Base-by-base conservation (phyloP, 2,113 vertebrate species). In the Halcyon malimbica region DNA sequence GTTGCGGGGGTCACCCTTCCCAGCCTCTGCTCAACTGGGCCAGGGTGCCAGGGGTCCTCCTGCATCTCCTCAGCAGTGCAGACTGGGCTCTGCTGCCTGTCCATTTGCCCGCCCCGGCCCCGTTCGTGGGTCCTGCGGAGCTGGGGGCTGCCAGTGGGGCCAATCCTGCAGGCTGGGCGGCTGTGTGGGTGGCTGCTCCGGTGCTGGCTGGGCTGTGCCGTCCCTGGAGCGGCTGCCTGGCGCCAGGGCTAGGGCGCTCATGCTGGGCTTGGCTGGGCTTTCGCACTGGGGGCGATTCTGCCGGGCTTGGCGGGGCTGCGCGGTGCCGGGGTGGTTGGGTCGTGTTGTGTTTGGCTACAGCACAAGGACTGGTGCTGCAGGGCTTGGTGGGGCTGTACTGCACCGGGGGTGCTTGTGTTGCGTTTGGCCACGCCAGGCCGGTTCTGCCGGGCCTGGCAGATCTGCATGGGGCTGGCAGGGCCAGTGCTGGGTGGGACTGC, bases 131-230 rank as follows among this genome's bases (percentile, higher is more conserved):
- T 62, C 28, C 37, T 11, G 13, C 2, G 5, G 71, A n/a, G 42
- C 39, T 5, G 14, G 77, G 57, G 31, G 44, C 51, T 70, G 56
- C 42, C 1, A 0, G 19, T 0, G 0, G 73, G 35, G 28, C 14
- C 0, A 1, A 4, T 81, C 48, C 39, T 39, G 31, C 26, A 13
- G 37, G 29, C 26, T 33, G 37, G 60, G 51, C 35, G 1, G 7
- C 11, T 16, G 19, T 11, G 28, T 46, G n/a, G 69, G 23, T 0
- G 1, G 2, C 48, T 13, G 26, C 26, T 14, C 35, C 1, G 24
- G 33, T 0, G 0, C 70, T 39, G 76, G 14, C 60, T 19, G 62
- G 11, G 37, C 68, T 25, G 8, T 19, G 37, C 29, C 7, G 8
- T 33, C 31, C 33, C 16, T 0, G 39, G 35, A 46, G 42, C 26